These are phyloP conservation scores for Apis florea DNA, from an alignment of 1,140 invertebrate genomes.

Conservation along the genomic window DNA sequence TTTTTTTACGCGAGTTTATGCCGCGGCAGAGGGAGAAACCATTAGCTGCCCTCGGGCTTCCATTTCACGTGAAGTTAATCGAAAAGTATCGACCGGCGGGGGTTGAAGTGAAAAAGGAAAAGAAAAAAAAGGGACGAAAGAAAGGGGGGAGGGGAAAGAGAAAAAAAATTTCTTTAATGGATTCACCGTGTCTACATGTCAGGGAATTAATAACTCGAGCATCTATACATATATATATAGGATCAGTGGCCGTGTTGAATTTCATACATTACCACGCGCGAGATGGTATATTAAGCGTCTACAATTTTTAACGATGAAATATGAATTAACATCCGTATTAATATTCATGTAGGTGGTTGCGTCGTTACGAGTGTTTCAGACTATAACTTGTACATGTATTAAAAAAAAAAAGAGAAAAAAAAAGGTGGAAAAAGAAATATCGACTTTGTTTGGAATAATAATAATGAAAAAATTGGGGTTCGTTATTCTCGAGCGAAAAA, in stretches of 20 bases:
- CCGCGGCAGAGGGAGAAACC: conserved; percentile 48
- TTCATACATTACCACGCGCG: background rate
- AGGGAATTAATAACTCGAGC: conserved; percentile 37
- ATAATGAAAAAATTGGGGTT: too few relatives aligned
- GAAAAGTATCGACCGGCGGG: conserved; percentile 56
- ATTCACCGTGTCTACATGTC: conserved; percentile 36
- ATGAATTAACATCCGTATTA: conserved; percentile 2
- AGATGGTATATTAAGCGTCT: too few relatives aligned
- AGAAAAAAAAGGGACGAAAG: background rate
- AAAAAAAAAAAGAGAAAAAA: too few relatives aligned
- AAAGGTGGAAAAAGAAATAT: too few relatives aligned
- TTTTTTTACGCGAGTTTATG: conserved; percentile 41
- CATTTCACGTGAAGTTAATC: conserved; percentile 51
- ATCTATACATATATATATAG: background rate
- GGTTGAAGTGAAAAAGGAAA: conserved; percentile 34
- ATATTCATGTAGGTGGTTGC: background rate
- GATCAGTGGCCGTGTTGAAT: background rate
- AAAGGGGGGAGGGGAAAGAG: background rate
- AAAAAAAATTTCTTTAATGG: conserved; percentile 31
- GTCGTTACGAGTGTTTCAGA: background rate
- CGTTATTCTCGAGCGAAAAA: too few relatives aligned
- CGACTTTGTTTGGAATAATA: too few relatives aligned
- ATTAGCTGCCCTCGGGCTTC: conserved; percentile 52
- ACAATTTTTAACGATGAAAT: background rate
- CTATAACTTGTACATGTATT: too few relatives aligned